Conservation (phyloP, 2,113 vertebrate species). For the Arenaria interpres region DNA sequence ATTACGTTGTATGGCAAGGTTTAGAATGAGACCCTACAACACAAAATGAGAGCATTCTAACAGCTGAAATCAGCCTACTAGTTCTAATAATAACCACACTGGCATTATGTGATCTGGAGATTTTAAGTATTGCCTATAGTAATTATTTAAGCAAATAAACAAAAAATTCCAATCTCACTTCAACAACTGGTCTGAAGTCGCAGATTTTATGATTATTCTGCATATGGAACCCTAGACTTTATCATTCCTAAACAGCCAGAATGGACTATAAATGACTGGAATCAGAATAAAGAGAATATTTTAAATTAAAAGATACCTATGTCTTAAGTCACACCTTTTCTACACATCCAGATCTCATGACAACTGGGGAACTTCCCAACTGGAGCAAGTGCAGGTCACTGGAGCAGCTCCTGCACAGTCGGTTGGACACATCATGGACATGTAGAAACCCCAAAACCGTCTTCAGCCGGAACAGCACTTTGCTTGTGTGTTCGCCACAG, state of each 20-base stretch:
- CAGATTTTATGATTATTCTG: background rate
- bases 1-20: background rate
- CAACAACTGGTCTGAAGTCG: background rate
- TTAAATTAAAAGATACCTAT: background rate
- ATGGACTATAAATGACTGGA: background rate
- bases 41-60: background rate
- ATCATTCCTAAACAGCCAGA: background rate
- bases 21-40: background rate
- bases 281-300: background rate
- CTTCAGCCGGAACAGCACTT: background rate
- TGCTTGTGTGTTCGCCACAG: background rate
- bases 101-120: background rate
- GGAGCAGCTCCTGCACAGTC: background rate
- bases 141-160: background rate
- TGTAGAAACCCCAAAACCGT: accelerated
- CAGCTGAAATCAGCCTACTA: background rate
- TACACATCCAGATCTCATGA: background rate
- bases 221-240: background rate
- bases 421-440: background rate
- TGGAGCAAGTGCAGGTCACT: background rate
- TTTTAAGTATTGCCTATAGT: background rate
- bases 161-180: background rate
- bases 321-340: background rate
- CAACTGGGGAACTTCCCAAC: background rate
- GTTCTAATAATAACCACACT: background rate